phyloP scores from a whole-genome alignment of 2,888 invertebrate species.

The Clitarchus hookeri region DNA sequence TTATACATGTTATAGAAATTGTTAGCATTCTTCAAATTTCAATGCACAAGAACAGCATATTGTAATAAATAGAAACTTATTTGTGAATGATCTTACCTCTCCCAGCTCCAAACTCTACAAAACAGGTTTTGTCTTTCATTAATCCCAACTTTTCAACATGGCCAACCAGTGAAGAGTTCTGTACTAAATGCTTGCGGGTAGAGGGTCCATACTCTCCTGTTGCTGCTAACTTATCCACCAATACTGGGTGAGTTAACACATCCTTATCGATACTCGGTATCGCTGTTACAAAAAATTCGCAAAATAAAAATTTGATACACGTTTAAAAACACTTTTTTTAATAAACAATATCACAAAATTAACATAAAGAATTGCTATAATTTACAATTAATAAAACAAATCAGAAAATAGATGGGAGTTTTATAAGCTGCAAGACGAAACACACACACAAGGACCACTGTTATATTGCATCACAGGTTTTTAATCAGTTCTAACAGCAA shows the following conservation, averaged over 20 bases:
- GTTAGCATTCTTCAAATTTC: too few species aligned
- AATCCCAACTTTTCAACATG: constrained; percentile 17
- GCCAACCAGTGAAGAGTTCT: neutral
- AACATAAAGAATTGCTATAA: too few species aligned
- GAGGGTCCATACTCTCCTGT: neutral
- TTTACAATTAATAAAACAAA: too few species aligned
- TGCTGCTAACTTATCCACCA: neutral
- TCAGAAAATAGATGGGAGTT: too few species aligned
- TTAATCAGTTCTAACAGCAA: too few species aligned
- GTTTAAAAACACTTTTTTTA: neutral
- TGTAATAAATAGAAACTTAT: too few species aligned
- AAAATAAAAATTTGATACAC: neutral
- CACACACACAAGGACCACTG: too few species aligned
- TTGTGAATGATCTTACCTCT: neutral
- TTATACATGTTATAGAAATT: too few species aligned
- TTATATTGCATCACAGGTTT: too few species aligned
- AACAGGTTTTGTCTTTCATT: neutral
- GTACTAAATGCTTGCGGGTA: neutral
- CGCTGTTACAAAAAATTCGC: neutral
- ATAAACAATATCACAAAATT: too few species aligned
- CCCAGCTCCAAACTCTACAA: constrained; percentile 21
- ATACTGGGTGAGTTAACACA: neutral
- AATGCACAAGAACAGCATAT: too few species aligned
- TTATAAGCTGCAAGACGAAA: too few species aligned
- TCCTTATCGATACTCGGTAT: neutral